Evolutionary conservation across 1,140 invertebrate species (phyloP).

Genomic region (Euura saliciscinereae): DNA sequence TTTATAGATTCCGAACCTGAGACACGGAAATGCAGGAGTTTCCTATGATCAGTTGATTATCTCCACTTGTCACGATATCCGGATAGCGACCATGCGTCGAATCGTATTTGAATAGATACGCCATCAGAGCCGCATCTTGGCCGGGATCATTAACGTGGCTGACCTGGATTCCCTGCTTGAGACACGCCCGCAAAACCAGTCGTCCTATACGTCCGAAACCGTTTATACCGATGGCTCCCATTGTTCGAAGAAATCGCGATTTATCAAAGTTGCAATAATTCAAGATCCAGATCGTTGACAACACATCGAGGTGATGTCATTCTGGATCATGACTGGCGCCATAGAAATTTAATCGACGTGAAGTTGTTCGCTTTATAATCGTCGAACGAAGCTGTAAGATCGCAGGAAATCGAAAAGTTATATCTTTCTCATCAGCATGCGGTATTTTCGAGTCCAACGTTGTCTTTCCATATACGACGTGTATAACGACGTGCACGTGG

Average conservation of each 20-base stretch:
- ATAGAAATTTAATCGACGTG: slow-evolving; percentile 25
- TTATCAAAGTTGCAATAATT: not conserved
- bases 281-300: not conserved
- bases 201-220: slow-evolving; percentile 73
- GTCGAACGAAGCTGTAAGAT: too few species aligned
- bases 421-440: too few species aligned
- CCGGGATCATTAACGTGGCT: slow-evolving; percentile 69
- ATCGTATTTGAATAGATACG: slow-evolving; percentile 78
- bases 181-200: slow-evolving; percentile 64
- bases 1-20: not conserved
- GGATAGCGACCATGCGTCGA: slow-evolving; percentile 72
- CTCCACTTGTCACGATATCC: slow-evolving; percentile 63
- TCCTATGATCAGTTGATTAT: slow-evolving; percentile 65
- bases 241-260: not conserved
- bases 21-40: slow-evolving; percentile 20
- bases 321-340: not conserved
- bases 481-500: too few species aligned
- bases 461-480: too few species aligned
- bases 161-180: slow-evolving; percentile 60
- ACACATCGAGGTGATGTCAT: not conserved
- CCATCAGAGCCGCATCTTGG: slow-evolving; percentile 67
- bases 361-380: not conserved
- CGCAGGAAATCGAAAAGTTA: too few species aligned
- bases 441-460: not conserved
- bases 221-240: slow-evolving; percentile 51